Base-by-base conservation (phyloP, 2,113 vertebrate species). In the Petrocephalus zakoni region DNA sequence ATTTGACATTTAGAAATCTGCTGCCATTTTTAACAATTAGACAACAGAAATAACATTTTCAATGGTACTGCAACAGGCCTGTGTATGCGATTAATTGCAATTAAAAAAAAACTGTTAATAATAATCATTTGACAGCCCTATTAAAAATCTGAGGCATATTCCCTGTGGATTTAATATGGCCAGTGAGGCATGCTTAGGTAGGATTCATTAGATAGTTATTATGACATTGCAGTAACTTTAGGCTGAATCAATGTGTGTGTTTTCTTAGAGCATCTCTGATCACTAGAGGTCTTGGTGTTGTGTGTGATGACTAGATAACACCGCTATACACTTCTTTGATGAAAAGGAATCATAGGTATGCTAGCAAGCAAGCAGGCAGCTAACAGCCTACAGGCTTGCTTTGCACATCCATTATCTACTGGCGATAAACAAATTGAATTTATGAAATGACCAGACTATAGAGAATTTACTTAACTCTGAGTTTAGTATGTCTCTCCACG, bases 1-100 rank as follows among this genome's bases (percentile, higher is more conserved):
- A 19, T 86, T 53, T 86, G 84, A 86, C 51, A 86, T 86, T 55
- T 19, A 29, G 52, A 55, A 55, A 86, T 53, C 84, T 19, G 55
- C 52, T 55, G n/a, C 6, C 10, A 52, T 55, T 86, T 86, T 55
- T 86, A 53, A n/a, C 15, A 56, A n/a, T 83, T 83, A 86, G 22
- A 56, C 52, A 34, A 37, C 34, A 78, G 68, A 72, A 29, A 78
- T 37, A 78, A n/a, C 25, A 68, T 68, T 29, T 68, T 68, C 61
- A 68, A 29, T 68, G n/a, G 61, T 68, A 29, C 11, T 68, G 61
- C 61, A 29, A 68, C 11, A 10, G 25, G 61, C 61, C 61, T 68
- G 25, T 68, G 10, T n/a, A 68, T 13, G 61, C 61, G 25, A 68
- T 29, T 68, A 29, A 68, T 29, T 68, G 61, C 10, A 29, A 29